Evolutionary conservation across 2,888 invertebrate genomes (phyloP).

Genomic region (Eremobia ochroleuca): DNA sequence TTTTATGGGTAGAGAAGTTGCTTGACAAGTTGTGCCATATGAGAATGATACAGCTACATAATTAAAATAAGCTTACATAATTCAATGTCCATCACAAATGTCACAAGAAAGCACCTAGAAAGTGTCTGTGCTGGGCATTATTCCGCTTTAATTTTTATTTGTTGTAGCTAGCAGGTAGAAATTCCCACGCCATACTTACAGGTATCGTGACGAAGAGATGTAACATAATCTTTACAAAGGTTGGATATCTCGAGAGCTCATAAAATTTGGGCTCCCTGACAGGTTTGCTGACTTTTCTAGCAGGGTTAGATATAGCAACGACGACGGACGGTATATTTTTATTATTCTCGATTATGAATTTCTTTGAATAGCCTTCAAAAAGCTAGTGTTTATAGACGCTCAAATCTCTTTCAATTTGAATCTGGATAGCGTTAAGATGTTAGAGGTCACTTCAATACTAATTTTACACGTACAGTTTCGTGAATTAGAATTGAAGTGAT

Average conservation of each 20-base stretch:
- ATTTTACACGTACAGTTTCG: no score
- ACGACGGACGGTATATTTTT: conserved; percentile 26
- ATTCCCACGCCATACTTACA: conserved; percentile 22
- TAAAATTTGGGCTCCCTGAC: conserved; percentile 45
- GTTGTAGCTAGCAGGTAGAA: conserved; percentile 7
- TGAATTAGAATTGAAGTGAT: neutral
- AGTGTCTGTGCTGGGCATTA: neutral
- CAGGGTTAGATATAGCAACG: conserved; percentile 19
- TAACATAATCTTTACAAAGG: conserved; percentile 52
- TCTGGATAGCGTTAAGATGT: neutral
- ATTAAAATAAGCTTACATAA: neutral
- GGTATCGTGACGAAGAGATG: conserved; percentile 23
- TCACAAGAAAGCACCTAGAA: neutral
- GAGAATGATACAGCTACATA: neutral
- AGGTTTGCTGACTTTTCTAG: conserved; percentile 37
- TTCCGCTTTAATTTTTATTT: neutral
- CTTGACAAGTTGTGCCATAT: neutral
- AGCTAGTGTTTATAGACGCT: neutral
- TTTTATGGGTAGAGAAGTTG: neutral
- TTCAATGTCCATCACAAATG: neutral
- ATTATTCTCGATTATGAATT: conserved; percentile 24
- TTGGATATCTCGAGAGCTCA: conserved; percentile 47
- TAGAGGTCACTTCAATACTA: no score
- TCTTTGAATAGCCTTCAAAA: neutral
- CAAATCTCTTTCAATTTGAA: neutral